Percentiles rank a stretch among this genome's conserved stretches.
These are phyloP conservation scores for Chironomus riparius DNA, from an alignment of 2,888 invertebrate genomes.

Conservation along the genomic window DNA sequence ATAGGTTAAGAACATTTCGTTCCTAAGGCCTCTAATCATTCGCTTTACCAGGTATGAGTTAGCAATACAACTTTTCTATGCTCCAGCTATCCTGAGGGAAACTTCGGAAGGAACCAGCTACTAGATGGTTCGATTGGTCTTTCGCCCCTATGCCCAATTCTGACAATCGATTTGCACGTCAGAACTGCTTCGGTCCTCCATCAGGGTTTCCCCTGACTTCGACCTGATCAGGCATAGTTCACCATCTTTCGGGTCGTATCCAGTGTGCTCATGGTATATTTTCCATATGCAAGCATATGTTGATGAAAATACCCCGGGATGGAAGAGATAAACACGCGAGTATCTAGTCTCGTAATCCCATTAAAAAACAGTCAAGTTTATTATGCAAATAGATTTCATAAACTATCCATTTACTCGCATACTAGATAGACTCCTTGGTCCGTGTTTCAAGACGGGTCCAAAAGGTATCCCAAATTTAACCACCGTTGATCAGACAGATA, in stretches of 20 bases:
- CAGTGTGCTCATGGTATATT: constrained; percentile 47
- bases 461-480: constrained; percentile 43
- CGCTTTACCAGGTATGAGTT: constrained; percentile 63
- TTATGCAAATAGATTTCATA: constrained; percentile 53
- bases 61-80: constrained; percentile 35
- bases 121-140: constrained; percentile 68
- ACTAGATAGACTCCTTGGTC: constrained; percentile 65
- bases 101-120: constrained; percentile 69
- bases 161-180: constrained; percentile 72
- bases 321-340: constrained; percentile 29
- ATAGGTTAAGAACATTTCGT: constrained; percentile 61
- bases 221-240: constrained; percentile 60
- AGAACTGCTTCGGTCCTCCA: constrained; percentile 64
- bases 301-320: constrained; percentile 30
- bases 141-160: constrained; percentile 65
- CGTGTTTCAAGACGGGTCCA: constrained; percentile 71
- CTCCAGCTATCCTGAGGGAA: constrained; percentile 65
- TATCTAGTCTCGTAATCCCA: constrained; percentile 30
- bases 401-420: constrained; percentile 55
- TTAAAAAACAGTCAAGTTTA: constrained; percentile 41
- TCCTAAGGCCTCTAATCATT: constrained; percentile 64
- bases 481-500: constrained; percentile 34
- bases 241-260: constrained; percentile 66
- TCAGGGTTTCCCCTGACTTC: constrained; percentile 32
- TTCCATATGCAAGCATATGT: constrained; percentile 24